A percentile compares a stretch with the other conserved stretches of the same genome.
These are phyloP conservation scores for Synanthedon tipuliformis DNA, from an alignment of 2,888 invertebrate genomes.

Conservation along the genomic window DNA sequence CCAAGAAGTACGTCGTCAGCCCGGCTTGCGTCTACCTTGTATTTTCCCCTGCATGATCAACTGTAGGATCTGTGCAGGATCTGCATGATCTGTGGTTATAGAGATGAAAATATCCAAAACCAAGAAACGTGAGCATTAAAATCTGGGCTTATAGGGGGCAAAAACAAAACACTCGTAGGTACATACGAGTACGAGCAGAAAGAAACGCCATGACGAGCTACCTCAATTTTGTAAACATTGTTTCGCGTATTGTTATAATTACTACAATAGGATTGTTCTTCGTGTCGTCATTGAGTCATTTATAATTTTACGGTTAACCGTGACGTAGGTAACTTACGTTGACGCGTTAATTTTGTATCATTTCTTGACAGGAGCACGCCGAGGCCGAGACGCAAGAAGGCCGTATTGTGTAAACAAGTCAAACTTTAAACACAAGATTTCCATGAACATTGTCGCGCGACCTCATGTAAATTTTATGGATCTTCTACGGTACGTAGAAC, in stretches of 20 bases:
- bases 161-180: neutral
- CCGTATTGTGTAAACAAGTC: slow-evolving; percentile 7
- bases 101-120: too few species aligned
- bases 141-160: too few species aligned
- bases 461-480: neutral
- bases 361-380: slow-evolving; percentile 17
- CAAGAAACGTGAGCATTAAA: too few species aligned
- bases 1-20: too few species aligned
- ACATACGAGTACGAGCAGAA: too few species aligned
- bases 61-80: too few species aligned
- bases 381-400: slow-evolving; percentile 8
- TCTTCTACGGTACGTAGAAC: neutral
- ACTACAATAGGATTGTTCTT: neutral
- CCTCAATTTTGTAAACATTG: too few species aligned
- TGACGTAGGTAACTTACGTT: neutral
- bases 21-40: too few species aligned
- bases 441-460: neutral
- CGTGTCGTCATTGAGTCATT: neutral
- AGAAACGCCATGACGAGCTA: too few species aligned
- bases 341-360: slow-evolving; percentile 13
- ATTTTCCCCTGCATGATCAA: too few species aligned
- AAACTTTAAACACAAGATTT: slow-evolving; percentile 2
- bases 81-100: too few species aligned
- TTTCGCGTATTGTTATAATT: too few species aligned
- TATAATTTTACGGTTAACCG: neutral